Evolutionary conservation across 2,113 vertebrate genomes (phyloP).

Genomic region (Cyanistes caeruleus): DNA sequence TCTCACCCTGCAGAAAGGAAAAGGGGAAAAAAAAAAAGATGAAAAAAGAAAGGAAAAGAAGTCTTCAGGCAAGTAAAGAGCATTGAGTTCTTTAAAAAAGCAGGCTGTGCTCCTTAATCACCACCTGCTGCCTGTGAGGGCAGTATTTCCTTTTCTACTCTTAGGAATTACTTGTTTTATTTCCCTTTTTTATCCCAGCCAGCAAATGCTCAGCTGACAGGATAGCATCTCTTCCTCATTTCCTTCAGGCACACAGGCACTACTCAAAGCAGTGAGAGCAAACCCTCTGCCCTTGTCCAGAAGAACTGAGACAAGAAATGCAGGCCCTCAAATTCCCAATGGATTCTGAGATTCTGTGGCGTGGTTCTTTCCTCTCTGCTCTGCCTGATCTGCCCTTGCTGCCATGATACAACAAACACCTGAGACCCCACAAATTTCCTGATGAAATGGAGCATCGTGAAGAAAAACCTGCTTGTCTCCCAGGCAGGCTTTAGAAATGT

Average conservation of each 20-base stretch:
- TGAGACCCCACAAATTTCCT: background rate
- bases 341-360: background rate
- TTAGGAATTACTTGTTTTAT: background rate
- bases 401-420: background rate
- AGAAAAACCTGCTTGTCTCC: background rate
- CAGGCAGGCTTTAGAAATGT: conserved; percentile 52
- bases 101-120: background rate
- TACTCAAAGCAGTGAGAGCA: background rate
- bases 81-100: background rate
- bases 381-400: background rate
- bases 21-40: background rate
- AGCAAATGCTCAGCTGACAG: background rate
- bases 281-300: background rate
- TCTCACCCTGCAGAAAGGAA: background rate
- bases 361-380: background rate
- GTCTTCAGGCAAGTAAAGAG: background rate
- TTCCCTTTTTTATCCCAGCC: background rate
- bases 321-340: background rate
- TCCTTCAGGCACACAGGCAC: background rate
- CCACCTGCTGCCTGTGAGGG: background rate
- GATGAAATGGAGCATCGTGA: background rate
- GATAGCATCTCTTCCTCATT: background rate
- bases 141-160: background rate
- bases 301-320: background rate
- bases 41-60: background rate